A percentile compares a stretch with the other conserved stretches of the same genome.
Evolutionary conservation across 2,797 vertebrate genomes (phyloP).

Genomic region (Limosa lapponica): DNA sequence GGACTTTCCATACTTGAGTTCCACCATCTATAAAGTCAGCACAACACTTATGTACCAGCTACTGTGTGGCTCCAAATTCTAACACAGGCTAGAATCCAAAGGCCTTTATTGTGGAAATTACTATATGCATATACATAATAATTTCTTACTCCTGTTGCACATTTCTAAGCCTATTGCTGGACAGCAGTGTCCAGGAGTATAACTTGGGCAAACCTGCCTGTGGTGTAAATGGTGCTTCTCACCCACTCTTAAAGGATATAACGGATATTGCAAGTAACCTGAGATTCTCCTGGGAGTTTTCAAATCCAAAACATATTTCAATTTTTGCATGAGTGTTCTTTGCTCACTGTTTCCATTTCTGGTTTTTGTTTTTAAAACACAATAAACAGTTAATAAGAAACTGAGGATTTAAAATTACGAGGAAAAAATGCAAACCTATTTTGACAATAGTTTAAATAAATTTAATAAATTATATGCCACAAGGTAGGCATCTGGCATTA

Average conservation of each 20-base stretch:
- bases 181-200: background rate
- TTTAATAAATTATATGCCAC: background rate
- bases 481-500: background rate
- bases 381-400: background rate
- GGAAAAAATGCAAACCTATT: background rate
- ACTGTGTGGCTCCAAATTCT: background rate
- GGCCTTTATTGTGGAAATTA: background rate
- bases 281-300: background rate
- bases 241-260: background rate
- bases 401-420: background rate
- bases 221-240: background rate
- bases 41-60: background rate
- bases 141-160: background rate
- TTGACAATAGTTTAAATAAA: background rate
- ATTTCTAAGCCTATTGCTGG: background rate
- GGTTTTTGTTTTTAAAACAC: background rate
- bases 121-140: accelerated
- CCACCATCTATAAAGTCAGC: background rate
- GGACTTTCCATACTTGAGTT: background rate
- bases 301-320: background rate
- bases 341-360: background rate
- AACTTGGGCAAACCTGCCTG: background rate
- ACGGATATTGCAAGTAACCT: background rate
- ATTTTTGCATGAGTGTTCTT: background rate
- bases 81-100: background rate